These are phyloP conservation scores for Alaudala cheleensis DNA, from an alignment of 2,113 vertebrate species.

Conservation along the genomic window DNA sequence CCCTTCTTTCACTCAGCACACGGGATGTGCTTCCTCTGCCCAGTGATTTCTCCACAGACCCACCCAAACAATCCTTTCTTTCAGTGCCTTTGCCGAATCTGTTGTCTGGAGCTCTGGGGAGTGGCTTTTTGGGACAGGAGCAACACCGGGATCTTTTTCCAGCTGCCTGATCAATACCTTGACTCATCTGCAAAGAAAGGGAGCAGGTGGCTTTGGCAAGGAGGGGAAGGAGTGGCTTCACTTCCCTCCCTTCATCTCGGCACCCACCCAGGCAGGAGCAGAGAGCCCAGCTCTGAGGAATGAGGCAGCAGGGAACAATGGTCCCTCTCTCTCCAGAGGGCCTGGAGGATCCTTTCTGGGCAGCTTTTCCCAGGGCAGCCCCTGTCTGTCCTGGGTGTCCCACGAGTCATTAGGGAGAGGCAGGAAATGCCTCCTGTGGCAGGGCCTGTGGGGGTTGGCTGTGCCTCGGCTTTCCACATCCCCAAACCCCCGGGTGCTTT, in stretches of 20 bases:
- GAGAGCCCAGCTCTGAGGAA: background rate
- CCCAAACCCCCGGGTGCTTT: background rate
- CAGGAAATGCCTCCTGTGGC: background rate
- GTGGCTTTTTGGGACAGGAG: background rate
- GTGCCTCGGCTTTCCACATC: rapidly evolving
- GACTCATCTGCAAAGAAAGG: background rate
- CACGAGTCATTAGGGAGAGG: background rate
- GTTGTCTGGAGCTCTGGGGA: background rate
- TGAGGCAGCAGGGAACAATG: background rate
- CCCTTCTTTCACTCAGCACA: background rate
- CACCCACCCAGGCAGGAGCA: background rate
- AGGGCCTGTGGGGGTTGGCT: rapidly evolving
- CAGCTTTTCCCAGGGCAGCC: background rate
- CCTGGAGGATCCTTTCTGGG: background rate
- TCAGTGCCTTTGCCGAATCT: background rate
- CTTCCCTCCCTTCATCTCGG: background rate
- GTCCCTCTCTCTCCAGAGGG: background rate
- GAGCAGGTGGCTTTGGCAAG: background rate
- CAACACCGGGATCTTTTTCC: background rate
- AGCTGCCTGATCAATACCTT: background rate
- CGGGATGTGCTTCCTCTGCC: background rate
- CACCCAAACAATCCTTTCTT: background rate
- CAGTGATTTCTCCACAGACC: background rate
- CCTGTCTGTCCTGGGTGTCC: background rate
- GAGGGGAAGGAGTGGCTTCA: background rate